A percentile compares a stretch with the other conserved stretches of the same genome.
Conservation (phyloP, 2,797 vertebrate species). For the Anableps anableps region DNA sequence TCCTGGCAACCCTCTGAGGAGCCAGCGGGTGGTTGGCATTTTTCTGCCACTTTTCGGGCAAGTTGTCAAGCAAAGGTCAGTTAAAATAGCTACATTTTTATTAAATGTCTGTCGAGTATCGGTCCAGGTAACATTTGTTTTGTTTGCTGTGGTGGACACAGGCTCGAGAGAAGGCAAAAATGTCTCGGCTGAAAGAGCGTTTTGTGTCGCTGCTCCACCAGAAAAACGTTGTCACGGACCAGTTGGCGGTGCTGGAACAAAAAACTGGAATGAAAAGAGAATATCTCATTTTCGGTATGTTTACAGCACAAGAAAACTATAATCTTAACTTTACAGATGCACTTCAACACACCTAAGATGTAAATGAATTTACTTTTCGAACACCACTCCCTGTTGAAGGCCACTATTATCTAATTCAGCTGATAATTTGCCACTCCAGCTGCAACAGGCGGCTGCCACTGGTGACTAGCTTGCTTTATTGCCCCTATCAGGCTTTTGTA, state of each 20-base stretch:
- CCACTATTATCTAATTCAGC: not conserved
- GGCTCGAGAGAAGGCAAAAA: slow-evolving; percentile 48
- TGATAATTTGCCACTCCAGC: not conserved
- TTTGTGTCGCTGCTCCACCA: slow-evolving; percentile 83
- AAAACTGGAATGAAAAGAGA: slow-evolving; percentile 85
- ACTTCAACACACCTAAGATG: not conserved
- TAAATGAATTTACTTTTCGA: not conserved
- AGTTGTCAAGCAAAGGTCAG: slow-evolving; percentile 19
- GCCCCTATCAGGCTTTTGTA: not conserved
- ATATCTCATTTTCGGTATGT: slow-evolving; percentile 86
- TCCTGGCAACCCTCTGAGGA: not conserved
- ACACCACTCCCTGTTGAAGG: not conserved
- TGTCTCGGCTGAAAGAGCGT: slow-evolving; percentile 79
- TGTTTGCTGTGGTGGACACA: slow-evolving; percentile 10
- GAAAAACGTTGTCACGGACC: slow-evolving; percentile 84
- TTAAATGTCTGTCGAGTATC: fast-evolving
- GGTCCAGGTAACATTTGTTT: fast-evolving
- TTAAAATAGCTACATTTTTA: not conserved
- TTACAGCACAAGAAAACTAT: not conserved
- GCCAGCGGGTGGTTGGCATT: not conserved
- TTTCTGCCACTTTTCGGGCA: slow-evolving; percentile 7
- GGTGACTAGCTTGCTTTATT: slow-evolving; percentile 28
- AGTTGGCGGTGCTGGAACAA: slow-evolving; percentile 81
- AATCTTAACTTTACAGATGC: not conserved
- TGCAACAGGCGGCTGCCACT: not conserved